Evolutionary conservation across 2,113 vertebrate genomes (phyloP).

Genomic region (Colaptes auratus): DNA sequence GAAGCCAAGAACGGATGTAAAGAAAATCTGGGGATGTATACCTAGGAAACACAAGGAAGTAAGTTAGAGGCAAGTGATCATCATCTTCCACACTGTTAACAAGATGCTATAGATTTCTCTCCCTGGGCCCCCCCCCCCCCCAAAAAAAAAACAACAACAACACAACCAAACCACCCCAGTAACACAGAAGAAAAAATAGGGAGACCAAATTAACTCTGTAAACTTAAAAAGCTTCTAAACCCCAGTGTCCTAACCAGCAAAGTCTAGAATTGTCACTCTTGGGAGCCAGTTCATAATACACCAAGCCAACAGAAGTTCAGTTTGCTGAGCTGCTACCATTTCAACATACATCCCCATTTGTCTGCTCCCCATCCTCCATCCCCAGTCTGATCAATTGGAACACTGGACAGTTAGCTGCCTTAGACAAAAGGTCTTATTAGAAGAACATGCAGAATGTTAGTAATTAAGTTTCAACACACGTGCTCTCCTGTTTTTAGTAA

Average conservation of each 20-base stretch:
- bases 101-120: neutral
- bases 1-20: slow-evolving; percentile 97
- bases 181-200: fast-evolving
- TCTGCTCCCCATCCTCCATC: neutral
- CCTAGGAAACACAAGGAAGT: slow-evolving; percentile 69
- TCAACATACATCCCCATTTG: neutral
- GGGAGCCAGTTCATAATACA: neutral
- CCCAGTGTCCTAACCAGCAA: neutral
- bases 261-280: neutral
- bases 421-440: neutral
- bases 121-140: too few relatives aligned
- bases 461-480: neutral
- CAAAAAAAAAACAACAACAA: neutral
- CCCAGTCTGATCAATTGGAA: neutral
- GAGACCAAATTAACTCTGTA: neutral
- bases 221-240: neutral
- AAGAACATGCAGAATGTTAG: neutral
- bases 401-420: neutral
- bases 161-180: neutral
- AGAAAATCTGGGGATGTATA: slow-evolving; percentile 96
- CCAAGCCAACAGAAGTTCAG: neutral
- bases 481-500: neutral
- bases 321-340: neutral
- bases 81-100: neutral
- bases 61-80: neutral